Base-by-base conservation (phyloP, 2,797 vertebrate species). In the Moxostoma hubbsi region DNA sequence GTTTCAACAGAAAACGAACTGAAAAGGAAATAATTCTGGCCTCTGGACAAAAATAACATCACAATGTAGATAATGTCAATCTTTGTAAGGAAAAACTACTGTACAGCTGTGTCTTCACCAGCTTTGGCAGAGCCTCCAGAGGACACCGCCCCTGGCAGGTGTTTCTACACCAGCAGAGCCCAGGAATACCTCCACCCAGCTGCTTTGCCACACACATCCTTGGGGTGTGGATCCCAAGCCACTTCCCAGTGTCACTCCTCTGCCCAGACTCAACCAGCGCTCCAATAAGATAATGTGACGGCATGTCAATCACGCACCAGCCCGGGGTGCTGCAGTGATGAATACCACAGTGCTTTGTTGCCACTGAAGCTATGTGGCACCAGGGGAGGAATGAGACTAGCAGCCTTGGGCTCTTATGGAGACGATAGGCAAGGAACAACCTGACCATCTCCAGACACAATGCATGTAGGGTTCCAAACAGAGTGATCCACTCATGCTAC, bases 271-370 rank as follows among this genome's bases (percentile, higher is more conserved):
- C 89, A 87, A 89, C 84, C 81, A 85, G 84, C 46, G 58, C 86
- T 87, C 86, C 90, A 89, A 89, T 91, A 88, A 93, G 87, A 92
- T 90, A 92, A 93, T 90, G 88, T 93, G 93, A 94, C 92, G 90
- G 84, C 78, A 83, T 90, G 93, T 93, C 94, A 95, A 91, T 95
- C 94, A 93, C 49, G 61, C 61, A 74, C 47, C 63, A 79, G 90
- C 91, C 92, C 75, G 88, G 86, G 89, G 92, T 90, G 90, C 87
- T 71, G 64, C 73, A 75, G 88, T 65, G 87, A 91, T 87, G 75
- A 87, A 87, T 91, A 83, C 86, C 85, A 74, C 91, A 89, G 89
- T 87, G 87, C 87, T 86, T 75, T 75, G 88, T 88, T 86, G 82
- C 85, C 90, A 91, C 89, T 81, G 87, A 90, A 87, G 86, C 90